Evolutionary conservation across 30 jellyfish, hydroid and myxozoan species (phyloP).

Genomic region (Aurelia aurita complex sp. Pacific): DNA sequence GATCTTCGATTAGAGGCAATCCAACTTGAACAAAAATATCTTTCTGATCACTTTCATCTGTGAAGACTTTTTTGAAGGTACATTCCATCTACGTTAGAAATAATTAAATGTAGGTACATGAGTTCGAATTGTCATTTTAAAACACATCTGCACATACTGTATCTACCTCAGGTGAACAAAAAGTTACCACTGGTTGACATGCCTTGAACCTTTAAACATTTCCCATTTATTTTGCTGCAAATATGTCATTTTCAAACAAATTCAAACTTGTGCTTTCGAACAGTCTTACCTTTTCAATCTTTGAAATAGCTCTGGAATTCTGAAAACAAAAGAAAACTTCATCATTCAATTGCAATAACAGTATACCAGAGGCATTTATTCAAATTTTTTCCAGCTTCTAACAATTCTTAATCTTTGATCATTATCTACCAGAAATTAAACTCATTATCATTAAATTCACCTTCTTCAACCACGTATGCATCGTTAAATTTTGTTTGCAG

Average conservation of each 20-base stretch:
- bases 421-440: background rate
- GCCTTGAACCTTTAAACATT: background rate
- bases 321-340: background rate
- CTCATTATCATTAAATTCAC: too few species aligned
- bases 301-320: slow-evolving; percentile 39
- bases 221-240: background rate
- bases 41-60: slow-evolving; percentile 60
- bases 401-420: background rate
- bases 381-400: background rate
- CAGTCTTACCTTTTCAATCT: slow-evolving; percentile 35
- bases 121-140: background rate
- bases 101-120: background rate
- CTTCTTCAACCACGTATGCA: too few species aligned
- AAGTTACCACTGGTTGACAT: background rate
- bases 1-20: slow-evolving; percentile 84
- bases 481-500: too few species aligned
- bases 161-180: background rate
- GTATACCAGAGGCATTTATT: background rate
- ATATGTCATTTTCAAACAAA: background rate
- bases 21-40: slow-evolving; percentile 79
- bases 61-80: slow-evolving; percentile 77
- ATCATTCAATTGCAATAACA: background rate
- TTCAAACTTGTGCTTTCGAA: background rate
- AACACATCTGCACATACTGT: background rate
- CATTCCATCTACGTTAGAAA: slow-evolving; percentile 59